These are phyloP conservation scores for Felis catus DNA, from an alignment of 2,113 vertebrate genomes.

Conservation along the genomic window DNA sequence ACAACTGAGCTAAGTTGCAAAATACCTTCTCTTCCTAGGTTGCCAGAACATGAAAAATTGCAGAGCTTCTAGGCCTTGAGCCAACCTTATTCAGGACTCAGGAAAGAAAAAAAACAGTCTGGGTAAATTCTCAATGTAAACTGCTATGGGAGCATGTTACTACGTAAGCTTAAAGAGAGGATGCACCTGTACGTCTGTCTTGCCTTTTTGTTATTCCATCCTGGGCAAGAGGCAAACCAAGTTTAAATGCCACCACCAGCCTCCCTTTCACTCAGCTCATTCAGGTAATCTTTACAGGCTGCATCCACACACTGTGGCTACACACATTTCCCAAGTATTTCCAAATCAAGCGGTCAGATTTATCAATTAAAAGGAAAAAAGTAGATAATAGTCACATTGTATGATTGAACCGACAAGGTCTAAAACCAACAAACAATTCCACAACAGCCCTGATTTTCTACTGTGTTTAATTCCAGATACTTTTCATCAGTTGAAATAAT, in stretches of 20 bases:
- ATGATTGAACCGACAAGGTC: not conserved
- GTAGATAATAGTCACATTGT: not conserved
- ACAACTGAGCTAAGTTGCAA: conserved; percentile 73
- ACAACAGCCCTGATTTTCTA: not conserved
- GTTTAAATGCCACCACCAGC: not conserved
- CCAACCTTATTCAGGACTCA: conserved; percentile 62
- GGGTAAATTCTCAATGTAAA: conserved; percentile 43
- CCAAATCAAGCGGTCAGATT: not conserved
- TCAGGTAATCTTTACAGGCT: not conserved
- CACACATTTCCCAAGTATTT: not conserved
- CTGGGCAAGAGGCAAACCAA: not conserved
- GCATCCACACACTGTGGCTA: not conserved
- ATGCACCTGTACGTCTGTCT: not conserved
- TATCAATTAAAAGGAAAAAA: not conserved
- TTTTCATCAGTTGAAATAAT: not conserved
- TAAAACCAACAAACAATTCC: not conserved
- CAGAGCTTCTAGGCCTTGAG: conserved; percentile 59
- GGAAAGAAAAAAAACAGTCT: not conserved
- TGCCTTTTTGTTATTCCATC: not conserved
- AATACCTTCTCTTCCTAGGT: conserved; percentile 68
- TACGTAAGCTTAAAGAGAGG: not conserved
- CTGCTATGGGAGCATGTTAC: not conserved
- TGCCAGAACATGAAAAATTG: conserved; percentile 68
- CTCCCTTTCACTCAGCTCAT: not conserved
- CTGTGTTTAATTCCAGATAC: not conserved